Conservation (phyloP, 2,888 invertebrate species). For the Seladonia tumulorum region DNA sequence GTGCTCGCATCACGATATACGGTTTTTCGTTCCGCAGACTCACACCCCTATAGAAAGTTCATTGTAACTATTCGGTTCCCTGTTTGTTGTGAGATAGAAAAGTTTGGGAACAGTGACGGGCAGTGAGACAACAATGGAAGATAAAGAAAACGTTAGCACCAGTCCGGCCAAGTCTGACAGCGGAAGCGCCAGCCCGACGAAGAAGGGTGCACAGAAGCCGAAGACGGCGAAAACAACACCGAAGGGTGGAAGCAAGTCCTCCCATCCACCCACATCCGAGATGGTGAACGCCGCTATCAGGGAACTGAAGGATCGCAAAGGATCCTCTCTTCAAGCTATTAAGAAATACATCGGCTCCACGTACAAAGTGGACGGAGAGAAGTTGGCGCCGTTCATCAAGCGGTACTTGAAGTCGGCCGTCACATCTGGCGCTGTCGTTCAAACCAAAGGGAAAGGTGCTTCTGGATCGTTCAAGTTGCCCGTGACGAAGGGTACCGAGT, state of each 20-base stretch:
- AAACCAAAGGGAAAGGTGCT: conserved; percentile 86
- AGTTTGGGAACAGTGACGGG: not conserved
- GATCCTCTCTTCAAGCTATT: conserved; percentile 87
- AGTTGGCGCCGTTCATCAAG: conserved; percentile 86
- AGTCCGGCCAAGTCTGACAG: conserved; percentile 15
- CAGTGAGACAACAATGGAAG: conserved; percentile 41
- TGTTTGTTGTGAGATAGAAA: not conserved
- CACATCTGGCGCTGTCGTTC: conserved; percentile 85
- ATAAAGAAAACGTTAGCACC: conserved; percentile 51
- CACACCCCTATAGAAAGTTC: not conserved
- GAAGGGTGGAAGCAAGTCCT: conserved; percentile 77
- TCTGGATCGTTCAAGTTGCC: conserved; percentile 85
- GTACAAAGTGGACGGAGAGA: conserved; percentile 87
- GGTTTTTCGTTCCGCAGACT: not conserved
- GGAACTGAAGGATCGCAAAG: conserved; percentile 86
- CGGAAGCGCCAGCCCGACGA: conserved; percentile 28
- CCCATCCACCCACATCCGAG: conserved; percentile 85
- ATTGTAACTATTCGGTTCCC: not conserved
- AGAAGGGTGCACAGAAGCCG: conserved; percentile 52
- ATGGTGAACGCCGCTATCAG: conserved; percentile 87
- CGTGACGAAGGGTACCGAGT: conserved; percentile 56
- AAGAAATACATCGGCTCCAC: conserved; percentile 87
- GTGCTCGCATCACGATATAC: conserved; percentile 54
- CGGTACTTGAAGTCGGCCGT: conserved; percentile 87
- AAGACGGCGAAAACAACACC: conserved; percentile 72